Conservation (phyloP, 2,888 invertebrate species). For the Leptodirus hochenwartii region DNA sequence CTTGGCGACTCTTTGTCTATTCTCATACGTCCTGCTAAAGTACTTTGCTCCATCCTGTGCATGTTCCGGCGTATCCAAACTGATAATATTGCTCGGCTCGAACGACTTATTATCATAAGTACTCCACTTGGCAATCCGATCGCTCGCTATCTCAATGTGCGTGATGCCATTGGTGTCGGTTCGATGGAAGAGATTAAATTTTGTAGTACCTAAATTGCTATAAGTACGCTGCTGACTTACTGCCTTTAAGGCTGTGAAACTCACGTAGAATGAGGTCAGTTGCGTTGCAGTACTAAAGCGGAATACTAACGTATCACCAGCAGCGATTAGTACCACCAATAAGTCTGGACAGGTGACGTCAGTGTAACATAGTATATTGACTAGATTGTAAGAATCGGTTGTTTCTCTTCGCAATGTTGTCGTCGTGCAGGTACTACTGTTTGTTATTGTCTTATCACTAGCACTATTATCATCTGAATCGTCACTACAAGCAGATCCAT, state of each 20-base stretch:
- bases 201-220: constrained; percentile 17
- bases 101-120: too few relatives aligned
- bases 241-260: constrained; percentile 26
- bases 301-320: constrained; percentile 25
- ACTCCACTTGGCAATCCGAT: too few relatives aligned
- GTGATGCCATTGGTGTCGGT: constrained; percentile 31
- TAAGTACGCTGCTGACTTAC: constrained; percentile 24
- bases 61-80: constrained; percentile 26
- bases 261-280: constrained; percentile 22
- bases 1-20: too few relatives aligned
- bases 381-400: constrained; percentile 18
- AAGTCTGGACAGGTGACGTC: constrained; percentile 25
- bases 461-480: constrained; percentile 24
- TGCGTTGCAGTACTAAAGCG: constrained; percentile 20
- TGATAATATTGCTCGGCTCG: constrained; percentile 22
- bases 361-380: constrained; percentile 27
- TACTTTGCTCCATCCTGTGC: too few relatives aligned
- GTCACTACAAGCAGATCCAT: constrained; percentile 24
- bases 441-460: too few relatives aligned
- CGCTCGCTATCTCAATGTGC: constrained; percentile 32
- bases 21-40: background rate
- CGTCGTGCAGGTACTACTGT: too few relatives aligned
- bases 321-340: constrained; percentile 23
- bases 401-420: background rate
- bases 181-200: constrained; percentile 28